Evolutionary conservation across 92 coral and sea anemone species (phyloP), one percentile per base, ranked within the genome.

Genomic region (Actinernus sp.): DNA sequence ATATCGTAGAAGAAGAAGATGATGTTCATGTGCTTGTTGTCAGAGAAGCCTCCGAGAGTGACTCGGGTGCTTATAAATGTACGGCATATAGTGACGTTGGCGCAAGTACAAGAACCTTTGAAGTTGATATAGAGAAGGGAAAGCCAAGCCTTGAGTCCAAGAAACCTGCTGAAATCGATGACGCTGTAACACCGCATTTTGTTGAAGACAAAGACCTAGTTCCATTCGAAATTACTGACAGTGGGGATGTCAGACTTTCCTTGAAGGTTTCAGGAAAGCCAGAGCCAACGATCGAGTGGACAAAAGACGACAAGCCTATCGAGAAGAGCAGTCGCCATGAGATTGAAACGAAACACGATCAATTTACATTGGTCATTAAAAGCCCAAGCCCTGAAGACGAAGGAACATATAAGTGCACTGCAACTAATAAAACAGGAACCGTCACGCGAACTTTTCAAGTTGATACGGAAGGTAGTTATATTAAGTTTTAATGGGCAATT

Each of bases 381-480:
- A 82, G 63, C 3, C 88, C 83, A 54, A 63, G 78, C 26, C 69
- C 87, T 3, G 72, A 58, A 13, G 96, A 89, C 59, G 62, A 80
- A 18, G 96, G 96, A n/a, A 80, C 82, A 12, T 89, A 89, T 43
- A 78, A 65, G 8, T 89, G 96, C 57, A 87, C 79, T 49, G 88
- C 79, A 52, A 75, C 79, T 14, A 80, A 69, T 68, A 53, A 88
- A 14, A 85, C 79, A 13, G 96, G 96, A 10, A 73, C 92, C 13
- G 62, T 72, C 6, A 78, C 83, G 26, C 63, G 96, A 44, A 69
- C 79, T 13, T 89, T 79, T 39, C 58, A 87, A 26, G 82, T 89
- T n/a, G 75, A 70, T 43, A 74, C 85, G 14, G 88, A 89, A 30
- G 85, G 96, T 75, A 45, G 52, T 6, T 45, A 45, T 18, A 9